Conservation (phyloP, 2,888 invertebrate species). For the Crepidodera aurea region DNA sequence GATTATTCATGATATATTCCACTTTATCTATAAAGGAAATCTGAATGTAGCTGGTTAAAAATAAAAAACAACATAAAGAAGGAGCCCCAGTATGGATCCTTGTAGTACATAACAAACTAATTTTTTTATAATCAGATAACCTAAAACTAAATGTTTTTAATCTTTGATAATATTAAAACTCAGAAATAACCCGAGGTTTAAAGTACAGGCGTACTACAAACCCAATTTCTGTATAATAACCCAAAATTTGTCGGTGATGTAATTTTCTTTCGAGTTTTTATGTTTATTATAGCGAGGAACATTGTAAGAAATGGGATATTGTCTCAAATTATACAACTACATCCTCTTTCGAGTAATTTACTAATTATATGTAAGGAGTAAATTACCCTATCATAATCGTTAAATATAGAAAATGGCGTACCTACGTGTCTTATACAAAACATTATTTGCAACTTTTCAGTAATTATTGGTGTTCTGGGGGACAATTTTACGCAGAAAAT, state of each 20-base stretch:
- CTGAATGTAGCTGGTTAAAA: too few relatives aligned
- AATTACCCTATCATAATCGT: conserved; percentile 41
- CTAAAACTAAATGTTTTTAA: too few relatives aligned
- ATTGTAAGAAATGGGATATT: conserved; percentile 25
- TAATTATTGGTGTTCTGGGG: conserved; percentile 2
- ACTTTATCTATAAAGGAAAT: too few relatives aligned
- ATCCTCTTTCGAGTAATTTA: conserved; percentile 41
- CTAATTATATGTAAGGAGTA: conserved; percentile 39
- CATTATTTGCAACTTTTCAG: conserved; percentile 14
- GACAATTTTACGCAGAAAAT: neutral
- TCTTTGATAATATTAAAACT: too few relatives aligned
- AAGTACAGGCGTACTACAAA: neutral
- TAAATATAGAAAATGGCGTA: conserved; percentile 41
- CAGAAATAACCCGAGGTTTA: too few relatives aligned
- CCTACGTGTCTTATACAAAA: conserved; percentile 26
- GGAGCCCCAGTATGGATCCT: too few relatives aligned
- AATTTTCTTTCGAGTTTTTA: conserved; percentile 21
- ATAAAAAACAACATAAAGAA: too few relatives aligned
- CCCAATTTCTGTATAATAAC: conserved; percentile 11
- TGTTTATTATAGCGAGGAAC: conserved; percentile 15
- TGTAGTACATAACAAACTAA: too few relatives aligned
- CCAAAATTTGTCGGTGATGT: conserved; percentile 23
- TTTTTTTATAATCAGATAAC: too few relatives aligned
- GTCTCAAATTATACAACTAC: conserved; percentile 39
- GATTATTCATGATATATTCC: too few relatives aligned